Evolutionary conservation across 2,888 invertebrate genomes (phyloP), one percentile per base, ranked within the genome.

Genomic region (Lepetodrilus schrolli): DNA sequence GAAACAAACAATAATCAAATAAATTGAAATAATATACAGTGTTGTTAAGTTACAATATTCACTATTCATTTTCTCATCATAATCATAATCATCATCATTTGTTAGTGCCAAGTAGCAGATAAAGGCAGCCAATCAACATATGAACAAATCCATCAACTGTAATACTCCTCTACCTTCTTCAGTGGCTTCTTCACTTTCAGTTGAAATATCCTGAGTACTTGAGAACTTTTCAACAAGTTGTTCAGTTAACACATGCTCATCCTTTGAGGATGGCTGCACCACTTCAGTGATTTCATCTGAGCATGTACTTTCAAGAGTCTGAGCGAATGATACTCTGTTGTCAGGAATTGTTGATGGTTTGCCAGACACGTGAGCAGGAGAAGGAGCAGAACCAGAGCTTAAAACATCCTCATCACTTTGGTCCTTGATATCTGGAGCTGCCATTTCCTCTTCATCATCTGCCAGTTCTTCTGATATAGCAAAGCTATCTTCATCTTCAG

Each of bases 391-490:
- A 26, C 58, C 26, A 8, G 26, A 26, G 1, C 30, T 23, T 10
- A 58, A 13, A 23, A 58, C 58, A 26, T 71, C 58, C 37, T 36
- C 34, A 43, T 23, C 58, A 26, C 38, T 43, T n/a, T 58, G 58
- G 43, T 7, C 36, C 30, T 58, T 26, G 37, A 58, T 58, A 43
- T 38, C 20, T 37, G 58, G 26, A 43, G 34, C 58, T 26, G 47
- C 17, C 23, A 48, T 13, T 21, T 50, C 20, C 13, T 50, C 50
- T 50, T 50, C 50, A 20, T 66, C 38, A 13, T 38, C 38, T 20
- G 10, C 13, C 4, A 78, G 47, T 23, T 75, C 78, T 30, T 79
- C 78, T 20, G 77, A 73, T 8, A 79, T 73, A 30, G 74, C 78
- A 49, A 74, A 43, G 7, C 48, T 17, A 21, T 38, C 66, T 66